Conservation (phyloP, 2,113 vertebrate species). For the Cyprinus carpio region DNA sequence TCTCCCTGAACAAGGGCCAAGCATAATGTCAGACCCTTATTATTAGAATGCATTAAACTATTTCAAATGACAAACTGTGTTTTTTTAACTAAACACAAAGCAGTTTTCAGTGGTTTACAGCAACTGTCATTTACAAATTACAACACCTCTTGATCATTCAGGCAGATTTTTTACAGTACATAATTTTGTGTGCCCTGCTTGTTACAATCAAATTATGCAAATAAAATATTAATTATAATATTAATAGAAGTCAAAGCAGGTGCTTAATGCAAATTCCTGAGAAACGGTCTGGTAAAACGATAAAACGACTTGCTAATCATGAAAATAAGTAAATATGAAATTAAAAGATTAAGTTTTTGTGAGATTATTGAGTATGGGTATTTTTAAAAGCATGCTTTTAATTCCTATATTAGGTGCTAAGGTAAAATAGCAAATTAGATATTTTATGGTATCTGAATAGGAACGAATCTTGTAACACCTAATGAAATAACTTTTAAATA, state of each 20-base stretch:
- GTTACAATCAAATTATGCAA: conserved; percentile 8
- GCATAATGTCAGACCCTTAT: not conserved
- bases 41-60: conserved; percentile 21
- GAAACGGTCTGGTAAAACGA: not conserved
- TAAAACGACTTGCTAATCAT: not conserved
- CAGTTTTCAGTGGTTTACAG: not conserved
- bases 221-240: not conserved
- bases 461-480: not conserved
- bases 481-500: not conserved
- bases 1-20: conserved; percentile 15
- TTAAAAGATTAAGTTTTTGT: not conserved
- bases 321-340: not conserved
- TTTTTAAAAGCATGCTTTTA: not conserved
- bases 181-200: not conserved
- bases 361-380: not conserved
- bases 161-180: not conserved
- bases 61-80: not conserved
- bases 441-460: not conserved
- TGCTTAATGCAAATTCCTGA: not conserved
- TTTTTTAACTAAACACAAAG: not conserved
- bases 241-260: conserved; percentile 1
- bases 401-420: not conserved
- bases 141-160: not conserved
- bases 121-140: not conserved
- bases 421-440: not conserved